phyloP scores from a whole-genome alignment of 2,888 invertebrate species.

The Nebria brevicollis region DNA sequence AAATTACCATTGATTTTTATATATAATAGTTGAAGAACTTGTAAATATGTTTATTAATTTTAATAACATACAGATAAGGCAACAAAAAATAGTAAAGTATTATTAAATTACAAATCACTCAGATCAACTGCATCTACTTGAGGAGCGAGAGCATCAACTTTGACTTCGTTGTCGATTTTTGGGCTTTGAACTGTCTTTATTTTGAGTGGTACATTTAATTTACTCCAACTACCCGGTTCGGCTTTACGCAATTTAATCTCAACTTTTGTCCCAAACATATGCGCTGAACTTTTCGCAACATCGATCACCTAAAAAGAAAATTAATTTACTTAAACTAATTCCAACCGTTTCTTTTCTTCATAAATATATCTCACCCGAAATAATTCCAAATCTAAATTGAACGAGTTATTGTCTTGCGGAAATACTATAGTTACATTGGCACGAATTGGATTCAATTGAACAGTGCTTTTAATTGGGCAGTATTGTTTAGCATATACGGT shows the following conservation, averaged over 20 bases:
- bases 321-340: constrained; percentile 36
- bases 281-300: constrained; percentile 75
- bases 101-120: constrained; percentile 68
- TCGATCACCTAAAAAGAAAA: constrained; percentile 78
- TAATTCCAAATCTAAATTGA: constrained; percentile 81
- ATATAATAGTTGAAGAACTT: not conserved
- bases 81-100: not conserved
- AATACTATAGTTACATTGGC: constrained; percentile 80
- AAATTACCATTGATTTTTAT: too few species aligned
- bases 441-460: constrained; percentile 87
- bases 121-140: constrained; percentile 77
- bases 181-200: constrained; percentile 34
- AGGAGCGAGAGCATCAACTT: constrained; percentile 62
- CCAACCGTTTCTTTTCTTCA: not conserved
- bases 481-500: constrained; percentile 93
- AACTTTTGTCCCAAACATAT: constrained; percentile 89
- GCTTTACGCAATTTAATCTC: constrained; percentile 92
- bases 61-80: not conserved
- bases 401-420: constrained; percentile 79
- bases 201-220: constrained; percentile 72
- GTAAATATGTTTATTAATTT: not conserved
- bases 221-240: constrained; percentile 84
- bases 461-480: constrained; percentile 76
- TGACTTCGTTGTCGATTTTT: constrained; percentile 54
- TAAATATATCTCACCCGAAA: constrained; percentile 74